phyloP scores from a whole-genome alignment of 2,113 vertebrate genomes.

The Cariama cristata region DNA sequence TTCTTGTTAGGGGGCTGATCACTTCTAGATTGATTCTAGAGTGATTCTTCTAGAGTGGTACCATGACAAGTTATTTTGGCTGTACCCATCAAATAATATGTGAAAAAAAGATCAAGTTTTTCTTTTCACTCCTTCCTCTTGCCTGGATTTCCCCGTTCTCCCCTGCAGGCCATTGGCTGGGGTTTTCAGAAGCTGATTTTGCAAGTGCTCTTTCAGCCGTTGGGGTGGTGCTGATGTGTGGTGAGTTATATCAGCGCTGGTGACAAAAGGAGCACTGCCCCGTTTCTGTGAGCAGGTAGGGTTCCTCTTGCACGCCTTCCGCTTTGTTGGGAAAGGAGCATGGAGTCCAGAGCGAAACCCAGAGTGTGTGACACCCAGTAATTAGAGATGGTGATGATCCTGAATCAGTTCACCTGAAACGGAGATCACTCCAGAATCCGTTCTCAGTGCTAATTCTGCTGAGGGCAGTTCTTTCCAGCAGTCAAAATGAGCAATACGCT shows the following conservation, averaged over 20 bases:
- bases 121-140: neutral
- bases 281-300: rapidly evolving
- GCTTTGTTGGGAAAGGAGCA: neutral
- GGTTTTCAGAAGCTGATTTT: neutral
- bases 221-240: neutral
- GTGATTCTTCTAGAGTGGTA: rapidly evolving
- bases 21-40: too few species aligned
- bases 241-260: neutral
- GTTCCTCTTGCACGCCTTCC: neutral
- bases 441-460: neutral
- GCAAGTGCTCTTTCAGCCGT: neutral
- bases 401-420: neutral
- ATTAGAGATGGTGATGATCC: neutral
- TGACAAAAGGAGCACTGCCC: neutral
- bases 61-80: neutral
- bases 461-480: neutral
- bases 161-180: neutral
- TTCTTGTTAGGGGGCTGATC: neutral
- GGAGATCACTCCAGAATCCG: neutral
- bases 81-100: neutral
- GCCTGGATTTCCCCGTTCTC: neutral
- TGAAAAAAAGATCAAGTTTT: rapidly evolving
- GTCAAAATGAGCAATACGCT: neutral
- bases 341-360: neutral
- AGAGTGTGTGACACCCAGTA: neutral